phyloP scores from a whole-genome alignment of 2,113 vertebrate genomes.

The Procapra przewalskii region DNA sequence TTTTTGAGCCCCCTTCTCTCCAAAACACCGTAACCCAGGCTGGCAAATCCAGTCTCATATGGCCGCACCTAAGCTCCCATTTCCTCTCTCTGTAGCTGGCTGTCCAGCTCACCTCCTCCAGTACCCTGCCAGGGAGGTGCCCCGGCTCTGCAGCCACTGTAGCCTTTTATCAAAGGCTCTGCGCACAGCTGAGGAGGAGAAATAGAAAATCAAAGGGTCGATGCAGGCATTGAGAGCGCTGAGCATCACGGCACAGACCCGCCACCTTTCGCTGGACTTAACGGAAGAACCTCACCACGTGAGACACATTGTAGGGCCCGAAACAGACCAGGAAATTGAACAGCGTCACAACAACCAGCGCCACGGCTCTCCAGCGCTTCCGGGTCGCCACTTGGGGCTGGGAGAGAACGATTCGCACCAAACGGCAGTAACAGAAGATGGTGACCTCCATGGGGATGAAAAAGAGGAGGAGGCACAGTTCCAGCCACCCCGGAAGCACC shows the following conservation, averaged over 20 bases:
- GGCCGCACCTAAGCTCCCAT: background rate
- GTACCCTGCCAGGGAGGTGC: rapidly evolving
- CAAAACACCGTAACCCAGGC: background rate
- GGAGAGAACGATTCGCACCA: conserved; percentile 45
- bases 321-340: conserved; percentile 70
- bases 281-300: conserved; percentile 80
- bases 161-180: conserved; percentile 62
- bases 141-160: background rate
- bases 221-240: conserved; percentile 85
- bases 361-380: conserved; percentile 47
- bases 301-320: conserved; percentile 85
- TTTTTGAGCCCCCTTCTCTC: background rate
- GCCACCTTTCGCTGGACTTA: conserved; percentile 74
- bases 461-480: conserved; percentile 60
- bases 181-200: conserved; percentile 81
- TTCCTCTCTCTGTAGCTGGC: background rate
- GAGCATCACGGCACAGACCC: conserved; percentile 76
- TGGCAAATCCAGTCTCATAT: background rate
- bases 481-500: conserved; percentile 46
- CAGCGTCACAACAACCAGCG: conserved; percentile 46
- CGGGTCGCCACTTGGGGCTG: background rate
- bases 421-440: conserved; percentile 62
- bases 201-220: conserved; percentile 87
- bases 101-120: background rate
- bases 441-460: conserved; percentile 58